Percentiles rank a stretch among this genome's conserved stretches.
phyloP scores from a whole-genome alignment of 2,888 invertebrate genomes.

The Pollenia amentaria region DNA sequence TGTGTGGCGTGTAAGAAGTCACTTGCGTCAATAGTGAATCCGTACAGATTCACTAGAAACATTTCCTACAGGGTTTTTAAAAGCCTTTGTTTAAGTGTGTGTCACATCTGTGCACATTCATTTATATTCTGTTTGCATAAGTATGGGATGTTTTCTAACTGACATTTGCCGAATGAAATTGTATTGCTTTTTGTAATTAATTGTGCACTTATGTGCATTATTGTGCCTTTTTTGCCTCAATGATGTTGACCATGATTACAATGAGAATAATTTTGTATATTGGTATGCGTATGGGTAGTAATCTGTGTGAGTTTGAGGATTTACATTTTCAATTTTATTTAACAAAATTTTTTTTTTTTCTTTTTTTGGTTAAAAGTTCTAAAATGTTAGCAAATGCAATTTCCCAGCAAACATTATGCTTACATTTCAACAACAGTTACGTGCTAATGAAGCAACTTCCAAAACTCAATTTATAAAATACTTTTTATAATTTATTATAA shows the following conservation, averaged over 20 bases:
- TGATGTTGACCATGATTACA: constrained; percentile 52
- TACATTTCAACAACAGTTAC: too few relatives aligned
- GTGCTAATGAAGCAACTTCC: too few relatives aligned
- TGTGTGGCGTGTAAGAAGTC: too few relatives aligned
- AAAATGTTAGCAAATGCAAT: background rate
- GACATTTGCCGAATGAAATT: constrained; percentile 35
- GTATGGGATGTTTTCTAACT: constrained; percentile 5
- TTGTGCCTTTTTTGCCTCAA: constrained; percentile 54
- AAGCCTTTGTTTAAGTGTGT: background rate
- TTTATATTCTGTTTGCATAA: background rate
- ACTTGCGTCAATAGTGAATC: too few relatives aligned
- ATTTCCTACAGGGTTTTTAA: too few relatives aligned
- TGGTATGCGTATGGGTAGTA: background rate
- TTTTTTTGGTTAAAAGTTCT: background rate
- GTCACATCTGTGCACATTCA: background rate
- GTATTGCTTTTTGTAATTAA: constrained; percentile 56
- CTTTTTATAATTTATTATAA: too few relatives aligned
- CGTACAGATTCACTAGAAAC: too few relatives aligned
- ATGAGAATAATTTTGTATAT: constrained; percentile 29
- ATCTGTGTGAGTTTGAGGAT: background rate
- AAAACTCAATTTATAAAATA: too few relatives aligned
- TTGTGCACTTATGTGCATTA: constrained; percentile 62
- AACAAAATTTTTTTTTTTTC: background rate
- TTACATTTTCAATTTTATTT: constrained; percentile 18
- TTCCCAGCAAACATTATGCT: too few relatives aligned